phyloP scores from a whole-genome alignment of 2,113 vertebrate species.

The Scatophagus argus region DNA sequence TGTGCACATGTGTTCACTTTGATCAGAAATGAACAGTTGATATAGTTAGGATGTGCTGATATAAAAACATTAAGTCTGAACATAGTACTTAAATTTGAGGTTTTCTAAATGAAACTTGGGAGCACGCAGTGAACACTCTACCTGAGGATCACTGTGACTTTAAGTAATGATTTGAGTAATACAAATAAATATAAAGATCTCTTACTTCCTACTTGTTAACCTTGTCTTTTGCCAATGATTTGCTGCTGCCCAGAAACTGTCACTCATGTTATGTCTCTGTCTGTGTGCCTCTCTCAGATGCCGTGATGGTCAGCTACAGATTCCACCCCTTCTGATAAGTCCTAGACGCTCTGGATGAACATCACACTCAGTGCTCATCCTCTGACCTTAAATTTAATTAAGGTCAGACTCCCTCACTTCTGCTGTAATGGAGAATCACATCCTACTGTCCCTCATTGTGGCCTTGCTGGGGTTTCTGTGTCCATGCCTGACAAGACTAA shows the following conservation, averaged over 20 bases:
- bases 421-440: constrained; percentile 59
- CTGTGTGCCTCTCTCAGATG: constrained; percentile 25
- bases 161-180: not conserved
- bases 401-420: constrained; percentile 3
- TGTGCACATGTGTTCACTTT: not conserved
- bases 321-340: not conserved
- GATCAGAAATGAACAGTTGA: not conserved
- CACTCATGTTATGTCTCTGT: not conserved
- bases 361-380: not conserved
- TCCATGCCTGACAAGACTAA: constrained; percentile 22
- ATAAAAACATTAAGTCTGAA: not conserved
- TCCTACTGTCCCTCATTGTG: constrained; percentile 37
- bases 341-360: constrained; percentile 19
- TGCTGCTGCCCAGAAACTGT: not conserved
- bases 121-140: not conserved
- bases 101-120: not conserved
- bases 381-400: constrained; percentile 15
- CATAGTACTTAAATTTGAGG: not conserved
- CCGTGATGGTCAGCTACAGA: constrained; percentile 50
- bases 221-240: not conserved
- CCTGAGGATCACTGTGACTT: not conserved
- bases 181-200: not conserved
- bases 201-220: not conserved
- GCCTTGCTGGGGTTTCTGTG: constrained; percentile 55
- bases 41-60: not conserved